Evolutionary conservation across 2,797 vertebrate species (phyloP).

Genomic region (Micrastur ruficollis): DNA sequence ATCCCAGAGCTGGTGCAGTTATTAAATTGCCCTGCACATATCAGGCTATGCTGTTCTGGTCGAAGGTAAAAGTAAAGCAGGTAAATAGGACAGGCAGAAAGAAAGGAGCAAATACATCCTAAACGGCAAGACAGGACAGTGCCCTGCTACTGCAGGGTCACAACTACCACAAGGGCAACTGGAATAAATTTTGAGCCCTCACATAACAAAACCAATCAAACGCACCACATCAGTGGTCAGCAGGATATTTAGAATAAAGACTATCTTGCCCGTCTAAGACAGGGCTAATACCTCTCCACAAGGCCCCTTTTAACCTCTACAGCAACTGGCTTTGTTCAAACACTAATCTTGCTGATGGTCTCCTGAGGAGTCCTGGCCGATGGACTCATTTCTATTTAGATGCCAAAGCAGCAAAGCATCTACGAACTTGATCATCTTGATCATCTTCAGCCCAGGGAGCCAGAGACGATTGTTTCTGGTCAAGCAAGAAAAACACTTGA

Average conservation of each 20-base stretch:
- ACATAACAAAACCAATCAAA: background rate
- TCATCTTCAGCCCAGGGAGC: conserved; percentile 13
- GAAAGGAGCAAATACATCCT: background rate
- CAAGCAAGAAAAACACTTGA: conserved; percentile 10
- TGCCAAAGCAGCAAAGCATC: background rate
- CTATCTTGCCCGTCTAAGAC: background rate
- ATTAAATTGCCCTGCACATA: background rate
- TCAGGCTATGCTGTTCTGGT: background rate
- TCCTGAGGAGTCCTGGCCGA: conserved; percentile 19
- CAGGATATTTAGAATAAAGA: background rate
- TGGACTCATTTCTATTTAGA: conserved; percentile 42
- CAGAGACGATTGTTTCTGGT: background rate
- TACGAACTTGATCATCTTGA: conserved; percentile 17
- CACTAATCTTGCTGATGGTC: background rate
- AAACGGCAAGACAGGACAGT: background rate
- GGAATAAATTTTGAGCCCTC: background rate
- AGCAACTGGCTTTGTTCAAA: background rate
- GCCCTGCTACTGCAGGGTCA: background rate
- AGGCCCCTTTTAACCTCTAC: background rate
- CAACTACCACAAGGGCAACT: background rate
- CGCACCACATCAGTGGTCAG: background rate
- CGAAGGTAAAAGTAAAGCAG: background rate
- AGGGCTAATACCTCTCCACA: background rate
- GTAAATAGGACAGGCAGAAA: background rate
- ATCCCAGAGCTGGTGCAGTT: background rate